These are phyloP conservation scores for Synaphobranchus kaupii DNA, from an alignment of 2,797 vertebrate genomes.

Conservation along the genomic window DNA sequence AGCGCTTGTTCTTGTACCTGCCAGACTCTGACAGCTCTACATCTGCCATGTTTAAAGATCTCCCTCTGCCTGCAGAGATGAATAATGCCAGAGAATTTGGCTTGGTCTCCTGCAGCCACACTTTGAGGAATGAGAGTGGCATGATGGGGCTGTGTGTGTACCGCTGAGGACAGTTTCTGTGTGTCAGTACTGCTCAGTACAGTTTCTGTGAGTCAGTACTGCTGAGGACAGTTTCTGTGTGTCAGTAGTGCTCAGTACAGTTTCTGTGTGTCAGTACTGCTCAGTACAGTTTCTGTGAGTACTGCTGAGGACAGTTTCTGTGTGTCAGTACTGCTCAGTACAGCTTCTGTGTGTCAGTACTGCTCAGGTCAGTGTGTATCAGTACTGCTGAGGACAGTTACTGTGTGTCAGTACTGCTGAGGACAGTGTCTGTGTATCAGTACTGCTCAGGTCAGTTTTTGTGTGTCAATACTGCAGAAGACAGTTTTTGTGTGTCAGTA, in stretches of 20 bases:
- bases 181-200: not conserved
- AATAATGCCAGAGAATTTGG: not conserved
- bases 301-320: not conserved
- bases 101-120: not conserved
- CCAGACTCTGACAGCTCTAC: not conserved
- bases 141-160: not conserved
- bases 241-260: not conserved
- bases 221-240: not conserved
- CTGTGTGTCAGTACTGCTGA: not conserved
- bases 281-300: not conserved
- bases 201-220: not conserved
- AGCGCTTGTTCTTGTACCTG: not conserved
- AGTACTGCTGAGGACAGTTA: not conserved
- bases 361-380: not conserved
- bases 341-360: not conserved
- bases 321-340: not conserved
- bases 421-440: not conserved
- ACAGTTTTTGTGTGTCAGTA: not conserved
- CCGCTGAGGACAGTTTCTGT: not conserved
- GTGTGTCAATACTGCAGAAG: not conserved
- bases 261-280: not conserved
- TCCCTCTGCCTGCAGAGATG: conserved; percentile 2
- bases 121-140: not conserved
- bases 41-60: conserved; percentile 5
- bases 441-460: not conserved